Evolutionary conservation across 2,797 vertebrate genomes (phyloP).

Genomic region (Falco naumanni): DNA sequence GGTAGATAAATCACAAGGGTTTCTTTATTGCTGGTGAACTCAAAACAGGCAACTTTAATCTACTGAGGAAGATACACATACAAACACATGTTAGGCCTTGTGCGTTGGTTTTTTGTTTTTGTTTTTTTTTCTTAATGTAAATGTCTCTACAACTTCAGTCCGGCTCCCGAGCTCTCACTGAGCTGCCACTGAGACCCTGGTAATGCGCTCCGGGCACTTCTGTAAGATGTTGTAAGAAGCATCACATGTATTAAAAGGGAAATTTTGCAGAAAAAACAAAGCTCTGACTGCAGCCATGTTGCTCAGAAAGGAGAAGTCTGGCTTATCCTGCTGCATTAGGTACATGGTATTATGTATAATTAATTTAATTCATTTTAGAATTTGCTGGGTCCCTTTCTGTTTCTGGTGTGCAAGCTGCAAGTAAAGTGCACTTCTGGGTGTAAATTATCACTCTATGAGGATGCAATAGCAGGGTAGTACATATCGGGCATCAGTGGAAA

Average conservation of each 20-base stretch:
- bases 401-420: conserved; percentile 69
- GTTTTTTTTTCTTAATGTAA: conserved; percentile 34
- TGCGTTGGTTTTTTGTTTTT: neutral
- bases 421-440: conserved; percentile 70
- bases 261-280: conserved; percentile 47
- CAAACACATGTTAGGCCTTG: conserved; percentile 69
- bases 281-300: conserved; percentile 27
- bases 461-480: neutral
- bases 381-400: conserved; percentile 24
- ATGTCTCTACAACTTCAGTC: conserved; percentile 47
- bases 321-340: conserved; percentile 37
- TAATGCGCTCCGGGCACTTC: conserved; percentile 16
- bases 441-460: conserved; percentile 14
- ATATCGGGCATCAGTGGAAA: neutral
- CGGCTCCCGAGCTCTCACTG: conserved; percentile 8
- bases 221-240: conserved; percentile 38
- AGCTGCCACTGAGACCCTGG: conserved; percentile 32
- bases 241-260: conserved; percentile 25
- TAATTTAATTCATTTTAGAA: conserved; percentile 1
- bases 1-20: conserved; percentile 62
- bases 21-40: conserved; percentile 78
- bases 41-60: conserved; percentile 78
- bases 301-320: conserved; percentile 35
- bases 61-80: conserved; percentile 70
- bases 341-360: neutral